These are phyloP conservation scores for Atopsyche davidsoni DNA, from an alignment of 1,140 invertebrate species.

Conservation along the genomic window DNA sequence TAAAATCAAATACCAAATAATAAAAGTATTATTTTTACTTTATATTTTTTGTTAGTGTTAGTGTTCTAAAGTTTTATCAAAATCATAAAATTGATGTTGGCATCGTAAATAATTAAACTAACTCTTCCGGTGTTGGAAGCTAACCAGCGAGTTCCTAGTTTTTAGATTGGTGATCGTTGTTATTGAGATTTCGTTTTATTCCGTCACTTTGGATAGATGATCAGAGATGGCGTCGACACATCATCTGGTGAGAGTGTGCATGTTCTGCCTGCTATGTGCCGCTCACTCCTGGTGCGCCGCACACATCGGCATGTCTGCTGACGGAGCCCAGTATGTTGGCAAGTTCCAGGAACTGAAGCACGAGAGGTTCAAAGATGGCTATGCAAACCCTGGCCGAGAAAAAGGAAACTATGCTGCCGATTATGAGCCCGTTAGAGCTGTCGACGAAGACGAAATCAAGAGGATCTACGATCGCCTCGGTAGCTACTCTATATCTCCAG, in stretches of 20 bases:
- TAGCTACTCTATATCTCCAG: not conserved
- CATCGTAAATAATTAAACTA: no score
- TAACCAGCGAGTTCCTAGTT: not conserved
- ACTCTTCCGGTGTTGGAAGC: no score
- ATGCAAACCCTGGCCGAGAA: slow-evolving; percentile 16
- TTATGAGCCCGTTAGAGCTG: slow-evolving; percentile 5
- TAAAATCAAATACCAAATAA: no score
- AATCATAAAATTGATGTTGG: no score
- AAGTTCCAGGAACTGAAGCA: slow-evolving; percentile 28
- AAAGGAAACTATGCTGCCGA: slow-evolving; percentile 2
- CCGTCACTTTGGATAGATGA: not conserved
- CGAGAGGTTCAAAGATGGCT: slow-evolving; percentile 29
- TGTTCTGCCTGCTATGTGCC: slow-evolving; percentile 70
- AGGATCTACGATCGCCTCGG: not conserved
- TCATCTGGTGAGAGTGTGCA: slow-evolving; percentile 66
- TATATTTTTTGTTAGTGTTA: no score
- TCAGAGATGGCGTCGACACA: slow-evolving; percentile 35
- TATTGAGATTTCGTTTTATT: no score
- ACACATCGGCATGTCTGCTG: slow-evolving; percentile 44
- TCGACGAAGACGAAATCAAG: slow-evolving; percentile 4
- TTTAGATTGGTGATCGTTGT: not conserved
- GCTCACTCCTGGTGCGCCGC: slow-evolving; percentile 63
- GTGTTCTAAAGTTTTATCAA: no score
- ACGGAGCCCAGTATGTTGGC: slow-evolving; percentile 30
- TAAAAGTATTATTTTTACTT: no score